phyloP scores from a whole-genome alignment of 2,797 vertebrate genomes.

The Enteromius fasciolatus region DNA sequence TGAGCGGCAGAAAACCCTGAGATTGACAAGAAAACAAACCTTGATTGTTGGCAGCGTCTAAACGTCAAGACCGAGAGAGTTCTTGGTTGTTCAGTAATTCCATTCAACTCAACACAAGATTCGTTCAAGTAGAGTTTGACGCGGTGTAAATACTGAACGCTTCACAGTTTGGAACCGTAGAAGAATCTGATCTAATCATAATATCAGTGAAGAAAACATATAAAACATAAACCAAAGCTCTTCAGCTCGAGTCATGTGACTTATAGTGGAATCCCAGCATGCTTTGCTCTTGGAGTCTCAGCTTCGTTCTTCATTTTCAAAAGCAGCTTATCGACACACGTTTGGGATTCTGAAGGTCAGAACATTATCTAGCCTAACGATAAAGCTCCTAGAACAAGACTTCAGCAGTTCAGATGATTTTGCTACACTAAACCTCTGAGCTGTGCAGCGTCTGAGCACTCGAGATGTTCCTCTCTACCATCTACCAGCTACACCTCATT shows the following conservation, averaged over 20 bases:
- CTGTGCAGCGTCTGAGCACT: neutral
- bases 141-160: conserved; percentile 50
- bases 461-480: neutral
- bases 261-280: conserved; percentile 33
- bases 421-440: neutral
- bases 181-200: conserved; percentile 73
- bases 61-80: conserved; percentile 52
- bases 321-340: neutral
- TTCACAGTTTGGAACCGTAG: conserved; percentile 60
- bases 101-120: conserved; percentile 66
- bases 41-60: conserved; percentile 57
- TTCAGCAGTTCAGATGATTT: conserved; percentile 5
- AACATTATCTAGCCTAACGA: conserved; percentile 10
- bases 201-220: conserved; percentile 60
- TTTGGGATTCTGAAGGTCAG: conserved; percentile 12
- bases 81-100: conserved; percentile 56
- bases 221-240: neutral
- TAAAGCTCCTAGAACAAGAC: conserved; percentile 15
- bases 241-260: neutral
- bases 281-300: conserved; percentile 13
- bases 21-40: conserved; percentile 68
- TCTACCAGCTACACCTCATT: conserved; percentile 4
- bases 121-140: conserved; percentile 74
- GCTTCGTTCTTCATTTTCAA: conserved; percentile 3
- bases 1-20: conserved; percentile 73